A percentile compares a stretch with the other conserved stretches of the same genome.
Conservation (phyloP, 2,888 invertebrate species). For the Cartodere bifasciata region DNA sequence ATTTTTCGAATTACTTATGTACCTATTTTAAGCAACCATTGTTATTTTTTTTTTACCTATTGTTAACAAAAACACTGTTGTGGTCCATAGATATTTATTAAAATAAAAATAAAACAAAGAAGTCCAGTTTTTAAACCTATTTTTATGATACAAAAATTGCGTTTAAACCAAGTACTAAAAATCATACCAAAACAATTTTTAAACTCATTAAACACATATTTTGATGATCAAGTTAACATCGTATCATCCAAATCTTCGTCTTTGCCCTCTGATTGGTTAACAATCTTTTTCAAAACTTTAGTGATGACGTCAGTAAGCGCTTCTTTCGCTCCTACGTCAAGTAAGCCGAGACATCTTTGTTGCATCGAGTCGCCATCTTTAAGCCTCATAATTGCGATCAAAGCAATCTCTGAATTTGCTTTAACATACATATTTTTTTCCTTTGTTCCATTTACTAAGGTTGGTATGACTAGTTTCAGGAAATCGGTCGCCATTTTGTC, state of each 20-base stretch:
- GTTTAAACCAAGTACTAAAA: too few relatives aligned
- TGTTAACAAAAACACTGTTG: too few relatives aligned
- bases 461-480: constrained; percentile 68
- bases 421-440: constrained; percentile 95
- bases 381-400: constrained; percentile 73
- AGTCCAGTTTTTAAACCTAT: too few relatives aligned
- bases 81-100: too few relatives aligned
- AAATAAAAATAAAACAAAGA: too few relatives aligned
- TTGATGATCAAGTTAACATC: constrained; percentile 65
- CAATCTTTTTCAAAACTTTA: constrained; percentile 72
- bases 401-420: constrained; percentile 84
- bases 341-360: constrained; percentile 57
- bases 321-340: constrained; percentile 82
- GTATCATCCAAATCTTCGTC: constrained; percentile 91
- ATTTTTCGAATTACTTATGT: too few relatives aligned
- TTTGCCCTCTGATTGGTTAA: constrained; percentile 65
- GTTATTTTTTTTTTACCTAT: too few relatives aligned
- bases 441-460: constrained; percentile 94
- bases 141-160: too few relatives aligned
- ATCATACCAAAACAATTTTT: too few relatives aligned
- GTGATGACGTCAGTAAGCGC: constrained; percentile 79
- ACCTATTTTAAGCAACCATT: too few relatives aligned
- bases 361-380: constrained; percentile 60
- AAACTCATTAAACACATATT: too few relatives aligned
- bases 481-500: constrained; percentile 54